Evolutionary conservation across 2,113 vertebrate species (phyloP), one percentile per base, ranked within the genome.

Genomic region (Poeciliopsis prolifica): DNA sequence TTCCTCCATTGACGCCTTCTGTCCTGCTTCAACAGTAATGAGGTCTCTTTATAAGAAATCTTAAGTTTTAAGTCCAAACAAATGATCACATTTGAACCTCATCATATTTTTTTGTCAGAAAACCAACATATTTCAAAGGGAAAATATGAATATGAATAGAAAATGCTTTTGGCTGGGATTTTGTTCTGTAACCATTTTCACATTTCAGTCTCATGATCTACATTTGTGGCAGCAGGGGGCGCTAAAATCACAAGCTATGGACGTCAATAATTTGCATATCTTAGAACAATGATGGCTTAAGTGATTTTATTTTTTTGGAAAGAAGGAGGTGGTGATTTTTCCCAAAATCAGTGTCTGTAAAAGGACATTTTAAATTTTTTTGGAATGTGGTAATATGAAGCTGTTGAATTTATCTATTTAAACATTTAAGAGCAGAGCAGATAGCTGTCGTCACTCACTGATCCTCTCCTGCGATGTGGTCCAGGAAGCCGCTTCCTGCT

Each of bases 381-480:
- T 12, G 35, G 35, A 12, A 11, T 11, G 35, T 37, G 35, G 10
- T 12, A 37, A 0, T 11, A n/a, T 61, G 3, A 29, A 4, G 14
- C 65, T 5, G 28, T 26, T n/a, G 61, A 70, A 61, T 12, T 14
- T 60, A 33, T 64, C 9, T 37, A 17, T 33, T 26, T 24, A 51
- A 31, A 31, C 1, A 85, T 58, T 10, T 28, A 69, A 74, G 74
- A 48, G 15, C 14, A 48, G 14, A 48, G 17, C 14, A 48, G 44
- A 6, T 1, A 70, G 35, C 10, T 3, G 35, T 7, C 22, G 54
- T 33, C 9, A 93, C 94, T 92, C 78, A 95, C 94, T 5, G n/a
- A 51, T 67, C 76, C 54, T 79, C 66, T 54, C 68, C 79, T 1
- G 75, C 0, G 65, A 63, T 70, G 0, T 72, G 77, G 26, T 88